phyloP scores from a whole-genome alignment of 2,888 invertebrate species.

The Blastobasis adustella region DNA sequence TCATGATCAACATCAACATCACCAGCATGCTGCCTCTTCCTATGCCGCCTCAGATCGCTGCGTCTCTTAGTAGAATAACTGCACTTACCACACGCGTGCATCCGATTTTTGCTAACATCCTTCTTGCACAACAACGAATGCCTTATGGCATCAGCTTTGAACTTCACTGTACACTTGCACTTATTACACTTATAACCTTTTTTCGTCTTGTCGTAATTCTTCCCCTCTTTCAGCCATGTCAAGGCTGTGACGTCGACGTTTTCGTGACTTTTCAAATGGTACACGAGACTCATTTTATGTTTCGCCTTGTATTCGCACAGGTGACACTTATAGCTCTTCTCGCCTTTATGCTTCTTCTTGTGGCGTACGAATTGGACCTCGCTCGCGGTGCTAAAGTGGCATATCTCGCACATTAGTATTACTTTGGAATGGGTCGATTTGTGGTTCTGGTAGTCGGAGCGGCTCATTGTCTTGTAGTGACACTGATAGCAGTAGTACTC shows the following conservation, averaged over 20 bases:
- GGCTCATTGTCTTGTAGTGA: constrained; percentile 14
- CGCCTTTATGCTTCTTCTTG: constrained; percentile 38
- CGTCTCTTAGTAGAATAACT: constrained; percentile 27
- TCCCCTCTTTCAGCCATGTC: background rate
- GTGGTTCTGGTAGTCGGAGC: background rate
- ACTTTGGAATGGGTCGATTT: constrained; percentile 9
- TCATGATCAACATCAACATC: constrained; percentile 1
- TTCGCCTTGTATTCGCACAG: constrained; percentile 44
- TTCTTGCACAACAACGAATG: background rate
- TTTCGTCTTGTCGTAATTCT: background rate
- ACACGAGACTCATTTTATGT: constrained; percentile 48
- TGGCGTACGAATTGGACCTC: constrained; percentile 34
- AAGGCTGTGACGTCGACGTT: background rate
- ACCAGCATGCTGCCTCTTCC: constrained; percentile 16
- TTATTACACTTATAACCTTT: constrained; percentile 16
- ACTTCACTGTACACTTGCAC: constrained; percentile 16
- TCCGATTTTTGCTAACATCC: background rate
- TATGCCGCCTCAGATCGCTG: constrained; percentile 34
- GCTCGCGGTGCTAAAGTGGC: constrained; percentile 42
- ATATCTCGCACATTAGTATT: constrained; percentile 38
- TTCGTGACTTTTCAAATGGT: constrained; percentile 44
- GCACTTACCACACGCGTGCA: constrained; percentile 28
- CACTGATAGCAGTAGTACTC: constrained; percentile 44
- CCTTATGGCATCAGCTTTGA: constrained; percentile 4
- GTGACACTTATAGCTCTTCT: constrained; percentile 39